Conservation (phyloP, 2,888 invertebrate genomes). For the Tachina grossa region DNA sequence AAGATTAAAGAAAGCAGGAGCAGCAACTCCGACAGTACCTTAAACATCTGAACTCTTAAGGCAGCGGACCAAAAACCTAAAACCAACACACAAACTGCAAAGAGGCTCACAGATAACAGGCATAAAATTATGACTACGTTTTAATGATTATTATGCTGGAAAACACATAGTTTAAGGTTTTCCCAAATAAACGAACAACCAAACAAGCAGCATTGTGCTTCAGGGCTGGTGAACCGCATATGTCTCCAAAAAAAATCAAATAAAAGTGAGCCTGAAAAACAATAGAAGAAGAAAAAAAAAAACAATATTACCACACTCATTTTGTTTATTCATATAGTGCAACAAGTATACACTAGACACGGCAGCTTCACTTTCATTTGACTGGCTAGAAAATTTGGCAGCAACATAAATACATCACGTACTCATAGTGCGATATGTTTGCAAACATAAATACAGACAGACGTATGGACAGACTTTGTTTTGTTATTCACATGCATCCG, state of each 20-base stretch:
- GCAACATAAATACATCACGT: conserved; percentile 47
- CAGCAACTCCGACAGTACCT: conserved; percentile 25
- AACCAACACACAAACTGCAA: background rate
- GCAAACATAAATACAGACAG: conserved; percentile 13
- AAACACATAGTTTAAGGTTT: conserved; percentile 31
- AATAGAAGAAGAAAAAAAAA: background rate
- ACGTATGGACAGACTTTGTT: background rate
- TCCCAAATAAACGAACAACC: conserved; percentile 9
- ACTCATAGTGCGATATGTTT: conserved; percentile 11
- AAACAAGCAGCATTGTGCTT: conserved; percentile 20
- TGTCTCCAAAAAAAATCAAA: background rate
- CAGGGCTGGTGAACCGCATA: conserved; percentile 42
- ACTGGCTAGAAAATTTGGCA: conserved; percentile 29
- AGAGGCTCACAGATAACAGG: conserved; percentile 40
- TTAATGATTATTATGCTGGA: conserved; percentile 60
- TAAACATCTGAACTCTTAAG: conserved; percentile 42
- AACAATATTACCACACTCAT: conserved; percentile 19
- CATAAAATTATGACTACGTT: conserved; percentile 65
- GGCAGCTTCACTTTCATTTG: conserved; percentile 15
- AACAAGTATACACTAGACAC: conserved; percentile 10
- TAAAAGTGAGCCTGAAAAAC: background rate
- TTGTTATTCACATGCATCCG: conserved; percentile 1
- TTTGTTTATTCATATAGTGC: conserved; percentile 12
- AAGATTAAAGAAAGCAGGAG: conserved; percentile 61
- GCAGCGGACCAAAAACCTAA: background rate